Evolutionary conservation across 2,797 vertebrate species (phyloP).

Genomic region (Sebastes aleutianus): DNA sequence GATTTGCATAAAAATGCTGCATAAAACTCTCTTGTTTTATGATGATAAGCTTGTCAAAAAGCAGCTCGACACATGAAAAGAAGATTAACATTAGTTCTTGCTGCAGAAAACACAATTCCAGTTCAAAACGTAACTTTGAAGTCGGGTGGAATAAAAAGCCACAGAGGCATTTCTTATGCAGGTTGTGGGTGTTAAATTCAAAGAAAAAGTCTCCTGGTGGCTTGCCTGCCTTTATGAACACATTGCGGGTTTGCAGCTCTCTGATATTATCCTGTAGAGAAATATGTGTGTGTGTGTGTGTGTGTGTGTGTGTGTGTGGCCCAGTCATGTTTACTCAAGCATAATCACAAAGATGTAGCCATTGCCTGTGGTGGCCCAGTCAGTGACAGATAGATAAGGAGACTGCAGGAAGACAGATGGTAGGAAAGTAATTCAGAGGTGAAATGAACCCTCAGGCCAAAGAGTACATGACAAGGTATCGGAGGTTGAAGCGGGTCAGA

Average conservation of each 20-base stretch:
- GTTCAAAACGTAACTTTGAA: constrained; percentile 21
- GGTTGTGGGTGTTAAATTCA: constrained; percentile 7
- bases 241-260: constrained; percentile 33
- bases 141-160: neutral
- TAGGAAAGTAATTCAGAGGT: constrained; percentile 35
- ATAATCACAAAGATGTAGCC: constrained; percentile 5
- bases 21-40: constrained; percentile 50
- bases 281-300: neutral
- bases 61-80: constrained; percentile 19
- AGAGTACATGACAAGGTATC: constrained; percentile 19
- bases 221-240: constrained; percentile 15
- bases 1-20: constrained; percentile 55
- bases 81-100: constrained; percentile 27
- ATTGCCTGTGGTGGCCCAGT: constrained; percentile 2
- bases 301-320: constrained; percentile 12
- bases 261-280: constrained; percentile 59
- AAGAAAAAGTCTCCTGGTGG: constrained; percentile 16
- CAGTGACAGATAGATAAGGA: constrained; percentile 23
- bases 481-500: constrained; percentile 41
- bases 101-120: constrained; percentile 4
- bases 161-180: constrained; percentile 8
- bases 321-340: constrained; percentile 26
- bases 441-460: constrained; percentile 35
- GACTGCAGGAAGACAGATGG: constrained; percentile 14
- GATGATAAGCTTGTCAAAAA: constrained; percentile 34